Conservation (phyloP, 2,797 vertebrate species). For the Astyanax mexicanus region DNA sequence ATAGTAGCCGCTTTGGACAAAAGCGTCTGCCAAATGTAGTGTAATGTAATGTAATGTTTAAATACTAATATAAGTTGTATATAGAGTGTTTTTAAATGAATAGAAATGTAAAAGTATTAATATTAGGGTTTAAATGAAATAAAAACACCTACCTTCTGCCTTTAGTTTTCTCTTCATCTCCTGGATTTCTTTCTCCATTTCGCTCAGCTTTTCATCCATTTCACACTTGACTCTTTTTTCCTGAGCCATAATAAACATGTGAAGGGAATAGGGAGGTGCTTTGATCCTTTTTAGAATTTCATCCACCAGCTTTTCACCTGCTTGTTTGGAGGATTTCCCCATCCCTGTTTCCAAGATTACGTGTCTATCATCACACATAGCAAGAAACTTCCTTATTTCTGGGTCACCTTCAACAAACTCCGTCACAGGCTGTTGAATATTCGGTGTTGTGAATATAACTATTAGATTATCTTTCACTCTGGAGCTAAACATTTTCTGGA, state of each 20-base stretch:
- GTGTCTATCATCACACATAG: background rate
- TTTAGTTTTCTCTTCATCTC: background rate
- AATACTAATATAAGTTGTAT: no score
- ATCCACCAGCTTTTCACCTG: background rate
- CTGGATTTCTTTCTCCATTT: background rate
- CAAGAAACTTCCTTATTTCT: background rate
- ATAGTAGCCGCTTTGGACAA: no score
- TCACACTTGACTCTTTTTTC: background rate
- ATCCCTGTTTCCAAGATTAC: background rate
- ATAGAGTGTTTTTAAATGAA: no score
- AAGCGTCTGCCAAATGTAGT: no score
- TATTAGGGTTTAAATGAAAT: no score
- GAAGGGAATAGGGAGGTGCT: background rate
- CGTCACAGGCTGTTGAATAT: background rate
- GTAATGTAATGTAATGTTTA: no score
- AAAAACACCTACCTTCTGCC: background rate
- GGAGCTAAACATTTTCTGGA: conserved; percentile 7
- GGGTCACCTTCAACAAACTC: background rate
- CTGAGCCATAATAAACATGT: background rate
- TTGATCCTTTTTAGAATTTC: background rate
- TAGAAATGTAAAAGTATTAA: no score
- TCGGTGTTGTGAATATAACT: background rate
- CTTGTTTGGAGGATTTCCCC: background rate
- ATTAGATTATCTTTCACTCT: background rate
- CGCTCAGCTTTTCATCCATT: background rate